Base-by-base conservation (phyloP, 2,113 vertebrate species). In the Grallaria varia region DNA sequence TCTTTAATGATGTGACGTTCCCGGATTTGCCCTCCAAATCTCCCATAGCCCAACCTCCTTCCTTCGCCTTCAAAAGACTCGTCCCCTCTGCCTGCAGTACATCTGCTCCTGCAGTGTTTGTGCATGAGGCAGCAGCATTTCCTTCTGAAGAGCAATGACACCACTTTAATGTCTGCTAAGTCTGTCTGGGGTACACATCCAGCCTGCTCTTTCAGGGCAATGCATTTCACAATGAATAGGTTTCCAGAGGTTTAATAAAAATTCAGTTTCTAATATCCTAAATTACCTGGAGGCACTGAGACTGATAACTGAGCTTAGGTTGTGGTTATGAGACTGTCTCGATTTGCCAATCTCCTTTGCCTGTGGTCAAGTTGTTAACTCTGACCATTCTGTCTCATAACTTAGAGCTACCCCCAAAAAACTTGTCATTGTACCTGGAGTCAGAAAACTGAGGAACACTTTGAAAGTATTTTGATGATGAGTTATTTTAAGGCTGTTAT, bases 171-270 rank as follows among this genome's bases (percentile, higher is more conserved):
- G 56, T 78, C 72, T 83, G 59, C 35, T 60, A 81, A 69, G 21
- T 56, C 59, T 67, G 39, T 49, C 53, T 82, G 14, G 33, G 35
- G 44, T 44, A 72, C 8, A 4, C 12, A 78, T 56, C 47, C 79
- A 93, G 44, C 14, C 69, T 87, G 72, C 76, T 86, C 56, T 82
- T 67, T 66, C 88, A 79, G n/a, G 58, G 77, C 63, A 85, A 58
- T 15, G 37, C 21, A 83, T 84, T 37, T 95, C 64, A 88, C 1
- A 9, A 71, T 60, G 40, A 90, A 80, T 52, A 77, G 49, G 47
- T 69, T 96, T 95, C 67, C 76, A 60, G 10, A 75, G 49, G 30
- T 93, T 95, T 89, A 96, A 95, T 93, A 96, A 95, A 94, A 92
- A 76, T 37, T 59, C 84, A 81, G 35, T 39, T 95, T 97, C 75